Evolutionary conservation across 2,888 invertebrate species (phyloP), one percentile per base, ranked within the genome.

Genomic region (Periphyllus acericola): DNA sequence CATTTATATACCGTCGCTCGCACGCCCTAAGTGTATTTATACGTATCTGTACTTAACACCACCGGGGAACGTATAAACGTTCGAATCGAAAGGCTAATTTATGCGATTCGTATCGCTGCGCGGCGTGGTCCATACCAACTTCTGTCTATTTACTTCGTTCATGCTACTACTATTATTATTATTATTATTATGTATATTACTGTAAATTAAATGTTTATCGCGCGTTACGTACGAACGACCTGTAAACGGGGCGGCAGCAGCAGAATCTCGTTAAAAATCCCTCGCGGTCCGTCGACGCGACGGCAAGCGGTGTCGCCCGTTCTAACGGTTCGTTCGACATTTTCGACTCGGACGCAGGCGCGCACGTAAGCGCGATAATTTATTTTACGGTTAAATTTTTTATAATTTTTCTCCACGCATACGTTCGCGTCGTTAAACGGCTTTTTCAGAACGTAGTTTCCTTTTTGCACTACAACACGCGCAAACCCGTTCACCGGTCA

Each of bases 401-500:
- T 5, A 3, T 60, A 21, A 21, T 60, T 25, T 60, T 4, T 25
- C 0, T 25, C 21, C 19, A 21, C 55, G 1, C 6, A 25, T 25
- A 19, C 25, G 60, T 6, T 19, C 25, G 29, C 68, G 11, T 36
- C 19, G 34, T 36, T 6, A 76, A 81, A 71, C 68, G 81, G 32
- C 81, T 81, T 68, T 46, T 81, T 71, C 21, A 71, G 66, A 32
- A 29, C 52, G 11, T 52, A 72, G 21, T 82, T 71, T 82, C 8
- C 40, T 71, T 82, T 80, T 82, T 29, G 25, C n/a, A 17, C 25
- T 3, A 14, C 14, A 46, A 46, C 14, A 46, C 14, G 14, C 40
- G n/a, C 68, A 82, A 82, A 82, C 82, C 72, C 82, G 82, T 82
- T 82, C 34, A 29, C 46, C 82, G 82, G 82, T 82, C 82, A 82